Conservation (phyloP, 1,140 invertebrate genomes). For the Euwallacea similis region DNA sequence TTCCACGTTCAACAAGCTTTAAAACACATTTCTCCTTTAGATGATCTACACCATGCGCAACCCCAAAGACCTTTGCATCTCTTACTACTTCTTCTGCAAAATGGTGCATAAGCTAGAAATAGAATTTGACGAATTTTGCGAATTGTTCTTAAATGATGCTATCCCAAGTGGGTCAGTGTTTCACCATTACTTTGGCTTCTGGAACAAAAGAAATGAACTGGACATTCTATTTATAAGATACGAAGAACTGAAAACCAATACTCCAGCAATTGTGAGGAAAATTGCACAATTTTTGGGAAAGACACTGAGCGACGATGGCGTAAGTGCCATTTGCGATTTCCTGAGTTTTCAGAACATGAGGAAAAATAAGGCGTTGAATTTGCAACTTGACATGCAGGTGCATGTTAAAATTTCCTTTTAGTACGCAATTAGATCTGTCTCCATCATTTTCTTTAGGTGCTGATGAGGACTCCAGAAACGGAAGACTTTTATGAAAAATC, state of each 20-base stretch:
- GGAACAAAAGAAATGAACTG: constrained; percentile 70
- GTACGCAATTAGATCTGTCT: too few species aligned
- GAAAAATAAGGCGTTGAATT: constrained; percentile 68
- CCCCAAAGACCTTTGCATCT: constrained; percentile 92
- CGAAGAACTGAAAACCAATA: constrained; percentile 81
- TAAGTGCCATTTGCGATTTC: constrained; percentile 69
- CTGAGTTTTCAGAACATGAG: constrained; percentile 82
- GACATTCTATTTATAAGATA: constrained; percentile 83
- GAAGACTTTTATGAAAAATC: constrained; percentile 58
- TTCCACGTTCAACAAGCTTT: constrained; percentile 1
- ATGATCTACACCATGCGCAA: constrained; percentile 89
- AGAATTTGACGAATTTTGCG: constrained; percentile 77
- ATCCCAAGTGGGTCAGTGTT: constrained; percentile 53
- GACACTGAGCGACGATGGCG: constrained; percentile 64
- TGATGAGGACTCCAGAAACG: constrained; percentile 60
- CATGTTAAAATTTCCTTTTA: too few species aligned
- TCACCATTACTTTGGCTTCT: constrained; percentile 73
- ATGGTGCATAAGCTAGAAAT: constrained; percentile 71
- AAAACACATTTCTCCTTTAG: constrained; percentile 63
- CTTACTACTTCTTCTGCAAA: constrained; percentile 84
- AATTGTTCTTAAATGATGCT: constrained; percentile 71
- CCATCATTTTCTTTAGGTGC: constrained; percentile 54
- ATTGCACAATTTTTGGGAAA: constrained; percentile 76
- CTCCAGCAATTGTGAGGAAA: constrained; percentile 63
- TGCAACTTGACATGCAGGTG: constrained; percentile 54